A percentile compares a stretch with the other conserved stretches of the same genome.
These are phyloP conservation scores for Orthonevra nobilis DNA, from an alignment of 2,888 invertebrate genomes.

Conservation along the genomic window DNA sequence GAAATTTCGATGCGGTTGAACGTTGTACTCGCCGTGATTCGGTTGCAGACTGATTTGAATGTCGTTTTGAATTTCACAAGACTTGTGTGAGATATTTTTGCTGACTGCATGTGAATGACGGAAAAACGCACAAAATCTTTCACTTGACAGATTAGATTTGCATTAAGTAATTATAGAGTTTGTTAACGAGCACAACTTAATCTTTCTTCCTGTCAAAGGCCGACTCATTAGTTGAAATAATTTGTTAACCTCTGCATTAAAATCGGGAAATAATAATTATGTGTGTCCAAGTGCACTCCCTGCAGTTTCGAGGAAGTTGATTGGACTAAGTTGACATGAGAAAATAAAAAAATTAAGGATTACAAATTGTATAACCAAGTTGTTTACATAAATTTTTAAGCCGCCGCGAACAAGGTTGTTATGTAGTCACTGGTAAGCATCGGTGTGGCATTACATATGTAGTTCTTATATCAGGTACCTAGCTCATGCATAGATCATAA, in stretches of 20 bases:
- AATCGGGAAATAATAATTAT: too few species aligned
- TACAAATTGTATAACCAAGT: too few species aligned
- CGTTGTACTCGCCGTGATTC: constrained; percentile 20
- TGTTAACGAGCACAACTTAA: background rate
- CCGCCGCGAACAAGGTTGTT: too few species aligned
- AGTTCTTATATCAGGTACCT: constrained; percentile 16
- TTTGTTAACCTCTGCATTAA: too few species aligned
- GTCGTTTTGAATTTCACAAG: constrained; percentile 37
- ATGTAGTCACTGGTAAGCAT: too few species aligned
- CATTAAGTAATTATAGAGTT: background rate
- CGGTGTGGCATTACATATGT: constrained; percentile 17
- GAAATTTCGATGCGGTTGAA: constrained; percentile 33
- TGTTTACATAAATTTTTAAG: too few species aligned
- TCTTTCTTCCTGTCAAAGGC: background rate
- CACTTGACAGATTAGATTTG: background rate
- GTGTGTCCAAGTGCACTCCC: too few species aligned
- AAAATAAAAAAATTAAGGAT: too few species aligned
- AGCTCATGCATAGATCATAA: constrained; percentile 19
- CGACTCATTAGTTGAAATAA: background rate
- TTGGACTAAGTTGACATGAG: too few species aligned
- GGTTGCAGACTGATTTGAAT: constrained; percentile 54
- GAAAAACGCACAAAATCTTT: constrained; percentile 37
- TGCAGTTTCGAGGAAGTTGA: too few species aligned
- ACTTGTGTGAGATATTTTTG: constrained; percentile 8
- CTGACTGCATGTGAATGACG: constrained; percentile 14